These are phyloP conservation scores for Arothron firmamentum DNA, from an alignment of 2,113 vertebrate species.

Conservation along the genomic window DNA sequence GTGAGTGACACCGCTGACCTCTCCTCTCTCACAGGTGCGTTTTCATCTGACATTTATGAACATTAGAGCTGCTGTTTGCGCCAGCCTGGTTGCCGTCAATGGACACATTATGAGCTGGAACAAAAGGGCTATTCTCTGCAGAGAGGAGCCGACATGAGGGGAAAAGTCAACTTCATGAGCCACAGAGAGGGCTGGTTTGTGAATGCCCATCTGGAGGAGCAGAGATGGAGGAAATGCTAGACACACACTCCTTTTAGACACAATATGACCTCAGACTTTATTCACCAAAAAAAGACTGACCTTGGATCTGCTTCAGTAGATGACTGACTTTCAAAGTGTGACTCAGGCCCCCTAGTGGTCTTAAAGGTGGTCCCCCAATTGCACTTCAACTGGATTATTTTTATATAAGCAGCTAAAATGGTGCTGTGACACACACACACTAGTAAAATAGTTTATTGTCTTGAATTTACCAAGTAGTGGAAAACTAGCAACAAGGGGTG, in stretches of 20 bases:
- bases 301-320: neutral
- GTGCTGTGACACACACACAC: too few species aligned
- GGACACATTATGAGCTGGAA: conserved; percentile 39
- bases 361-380: neutral
- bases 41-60: conserved; percentile 47
- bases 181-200: neutral
- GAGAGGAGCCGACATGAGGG: neutral
- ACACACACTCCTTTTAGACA: conserved; percentile 7
- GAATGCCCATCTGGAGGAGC: conserved; percentile 18
- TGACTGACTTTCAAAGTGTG: neutral
- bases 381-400: neutral
- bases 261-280: conserved; percentile 11
- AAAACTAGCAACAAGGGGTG: too few species aligned
- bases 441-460: too few species aligned
- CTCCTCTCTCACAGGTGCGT: conserved; percentile 41
- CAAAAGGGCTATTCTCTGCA: conserved; percentile 40
- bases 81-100: conserved; percentile 31
- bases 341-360: conserved; percentile 4
- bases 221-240: neutral
- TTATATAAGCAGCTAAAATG: neutral
- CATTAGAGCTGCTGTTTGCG: conserved; percentile 30
- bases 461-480: too few species aligned
- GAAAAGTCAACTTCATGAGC: neutral
- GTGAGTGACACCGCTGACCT: conserved; percentile 1
- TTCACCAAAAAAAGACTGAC: conserved; percentile 1